Conservation (phyloP, 2,113 vertebrate genomes). For the Clarias batrachus region DNA sequence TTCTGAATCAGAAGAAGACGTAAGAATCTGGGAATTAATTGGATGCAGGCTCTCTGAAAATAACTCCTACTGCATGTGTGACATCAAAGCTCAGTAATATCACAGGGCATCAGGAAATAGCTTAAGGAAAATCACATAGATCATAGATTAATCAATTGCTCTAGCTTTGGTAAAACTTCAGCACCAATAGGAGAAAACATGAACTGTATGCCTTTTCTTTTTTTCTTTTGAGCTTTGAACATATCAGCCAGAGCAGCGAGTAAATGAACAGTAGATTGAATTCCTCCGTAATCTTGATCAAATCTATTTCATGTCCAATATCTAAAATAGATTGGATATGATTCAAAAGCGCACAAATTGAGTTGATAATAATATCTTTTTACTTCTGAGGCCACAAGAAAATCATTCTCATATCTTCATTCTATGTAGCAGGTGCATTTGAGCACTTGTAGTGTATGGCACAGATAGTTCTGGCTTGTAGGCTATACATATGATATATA, state of each 20-base stretch:
- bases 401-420: neutral
- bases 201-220: neutral
- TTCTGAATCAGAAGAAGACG: conserved; percentile 59
- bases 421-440: neutral
- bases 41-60: conserved; percentile 54
- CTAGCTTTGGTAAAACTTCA: neutral
- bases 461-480: neutral
- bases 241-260: neutral
- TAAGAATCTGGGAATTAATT: conserved; percentile 57
- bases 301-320: neutral
- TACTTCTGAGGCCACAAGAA: neutral
- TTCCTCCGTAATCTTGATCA: neutral
- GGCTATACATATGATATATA: conserved; percentile 2
- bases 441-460: conserved; percentile 16
- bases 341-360: neutral
- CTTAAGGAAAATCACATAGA: conserved; percentile 55
- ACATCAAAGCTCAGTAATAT: conserved; percentile 64
- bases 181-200: conserved; percentile 1
- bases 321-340: neutral
- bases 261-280: neutral
- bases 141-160: conserved; percentile 41
- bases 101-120: conserved; percentile 55
- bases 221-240: neutral
- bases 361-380: neutral
- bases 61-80: conserved; percentile 40